These are phyloP conservation scores for Escarpia spicata DNA, from an alignment of 2,888 invertebrate genomes.

Conservation along the genomic window DNA sequence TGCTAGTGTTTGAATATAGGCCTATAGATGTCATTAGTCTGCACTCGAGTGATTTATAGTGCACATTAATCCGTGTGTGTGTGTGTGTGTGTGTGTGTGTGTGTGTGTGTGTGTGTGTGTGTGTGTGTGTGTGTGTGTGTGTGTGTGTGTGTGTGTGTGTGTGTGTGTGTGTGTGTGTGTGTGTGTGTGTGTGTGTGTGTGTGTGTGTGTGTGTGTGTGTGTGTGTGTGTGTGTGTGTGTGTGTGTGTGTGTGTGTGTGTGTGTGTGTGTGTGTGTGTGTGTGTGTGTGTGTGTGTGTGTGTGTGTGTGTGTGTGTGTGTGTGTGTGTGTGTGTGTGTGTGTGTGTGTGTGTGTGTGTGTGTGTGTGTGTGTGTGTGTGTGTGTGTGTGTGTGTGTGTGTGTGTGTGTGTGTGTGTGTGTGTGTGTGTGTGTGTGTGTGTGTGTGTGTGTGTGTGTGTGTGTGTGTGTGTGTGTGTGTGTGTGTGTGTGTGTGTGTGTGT, in stretches of 20 bases:
- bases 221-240: conserved; percentile 23
- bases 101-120: conserved; percentile 23
- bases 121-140: conserved; percentile 25
- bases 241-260: conserved; percentile 19
- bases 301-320: too few relatives aligned
- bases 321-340: too few relatives aligned
- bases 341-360: too few relatives aligned
- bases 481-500: background rate
- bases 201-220: conserved; percentile 23
- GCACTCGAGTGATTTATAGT: too few relatives aligned
- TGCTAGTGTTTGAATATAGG: too few relatives aligned
- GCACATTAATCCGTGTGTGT: conserved; percentile 13
- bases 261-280: too few relatives aligned
- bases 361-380: background rate
- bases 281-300: too few relatives aligned
- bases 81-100: conserved; percentile 23
- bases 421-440: background rate
- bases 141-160: conserved; percentile 14
- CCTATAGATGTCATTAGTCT: too few relatives aligned
- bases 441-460: background rate
- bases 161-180: background rate
- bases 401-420: background rate
- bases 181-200: conserved; percentile 14
- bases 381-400: background rate
- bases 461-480: background rate